Base-by-base conservation (phyloP, 1,140 invertebrate species). In the Epicauta chinensis region DNA sequence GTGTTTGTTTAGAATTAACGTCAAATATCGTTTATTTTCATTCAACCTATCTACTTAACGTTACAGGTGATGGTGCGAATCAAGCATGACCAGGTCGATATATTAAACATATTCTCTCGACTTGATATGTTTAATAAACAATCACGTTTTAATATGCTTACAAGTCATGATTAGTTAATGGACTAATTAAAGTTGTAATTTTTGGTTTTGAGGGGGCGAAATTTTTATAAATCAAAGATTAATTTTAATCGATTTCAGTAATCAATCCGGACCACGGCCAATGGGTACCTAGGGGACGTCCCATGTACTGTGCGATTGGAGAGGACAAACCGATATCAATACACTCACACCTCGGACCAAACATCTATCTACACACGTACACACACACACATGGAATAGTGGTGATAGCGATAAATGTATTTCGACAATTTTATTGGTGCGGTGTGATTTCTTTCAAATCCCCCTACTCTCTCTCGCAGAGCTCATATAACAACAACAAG, bases 151-250 rank as follows among this genome's bases (percentile, higher is more conserved):
- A 55, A 23, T n/a, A 58, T 59, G 52, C 52, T 48, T 47, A 59
- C 39, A 40, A 40, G 56, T 40, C 39, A 59, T 48, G 56, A 59
- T 59, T 55, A 59, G 49, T 59, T 59, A 59, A 59, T 59, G 39
- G 56, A 46, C 53, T 59, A 43, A 55, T 59, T 55, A 59, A 54
- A 23, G 40, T 36, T 47, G 46, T 13, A 48, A 38, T 49, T 49
- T 35, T 23, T 23, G 4, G 23, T 7, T 23, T 5, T 23, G n/a
- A n/a, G n/a, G n/a, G n/a, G n/a, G n/a, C n/a, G n/a, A n/a, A n/a
- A n/a, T n/a, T n/a, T n/a, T n/a, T n/a, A n/a, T n/a, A n/a, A n/a
- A n/a, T n/a, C n/a, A n/a, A n/a, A n/a, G n/a, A n/a, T n/a, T n/a
- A n/a, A n/a, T 23, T 23, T 23, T 23, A 7, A 23, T 34, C 10